phyloP scores from a whole-genome alignment of 2,113 vertebrate species.

The Poecilia latipinna region DNA sequence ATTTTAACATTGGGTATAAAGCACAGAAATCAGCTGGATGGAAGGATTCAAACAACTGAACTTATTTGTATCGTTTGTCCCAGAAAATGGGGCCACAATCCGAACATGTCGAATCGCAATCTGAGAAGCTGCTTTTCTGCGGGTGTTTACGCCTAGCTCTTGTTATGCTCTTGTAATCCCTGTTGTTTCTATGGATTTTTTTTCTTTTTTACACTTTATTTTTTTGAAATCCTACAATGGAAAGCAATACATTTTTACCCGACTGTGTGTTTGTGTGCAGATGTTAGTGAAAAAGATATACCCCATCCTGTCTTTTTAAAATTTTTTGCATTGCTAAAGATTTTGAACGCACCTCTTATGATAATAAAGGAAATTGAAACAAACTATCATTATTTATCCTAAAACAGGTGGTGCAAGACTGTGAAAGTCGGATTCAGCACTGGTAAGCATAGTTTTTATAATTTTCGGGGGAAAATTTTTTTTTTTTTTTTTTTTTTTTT shows the following conservation, averaged over 20 bases:
- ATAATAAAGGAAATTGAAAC: slow-evolving; percentile 34
- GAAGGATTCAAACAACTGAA: background rate
- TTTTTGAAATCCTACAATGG: background rate
- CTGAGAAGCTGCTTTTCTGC: background rate
- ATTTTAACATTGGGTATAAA: no score
- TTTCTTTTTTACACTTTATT: background rate
- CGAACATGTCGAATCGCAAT: background rate
- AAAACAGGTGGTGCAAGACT: slow-evolving; percentile 96
- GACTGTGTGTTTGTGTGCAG: no score
- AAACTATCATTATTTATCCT: slow-evolving; percentile 77
- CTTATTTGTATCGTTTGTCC: background rate
- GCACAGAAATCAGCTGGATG: no score
- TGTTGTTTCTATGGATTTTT: no score
- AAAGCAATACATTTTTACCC: background rate
- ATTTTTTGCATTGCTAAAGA: background rate
- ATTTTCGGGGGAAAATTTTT: no score
- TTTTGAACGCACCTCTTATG: background rate
- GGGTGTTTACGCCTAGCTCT: background rate
- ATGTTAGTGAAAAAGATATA: background rate
- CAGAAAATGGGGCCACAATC: background rate
- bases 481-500: no score
- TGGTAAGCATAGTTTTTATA: slow-evolving; percentile 85
- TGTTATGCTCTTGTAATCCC: background rate
- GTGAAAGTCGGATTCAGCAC: slow-evolving; percentile 91
- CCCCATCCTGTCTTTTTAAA: background rate